Conservation (phyloP, 1,140 invertebrate genomes). For the Sycophila sp. region DNA sequence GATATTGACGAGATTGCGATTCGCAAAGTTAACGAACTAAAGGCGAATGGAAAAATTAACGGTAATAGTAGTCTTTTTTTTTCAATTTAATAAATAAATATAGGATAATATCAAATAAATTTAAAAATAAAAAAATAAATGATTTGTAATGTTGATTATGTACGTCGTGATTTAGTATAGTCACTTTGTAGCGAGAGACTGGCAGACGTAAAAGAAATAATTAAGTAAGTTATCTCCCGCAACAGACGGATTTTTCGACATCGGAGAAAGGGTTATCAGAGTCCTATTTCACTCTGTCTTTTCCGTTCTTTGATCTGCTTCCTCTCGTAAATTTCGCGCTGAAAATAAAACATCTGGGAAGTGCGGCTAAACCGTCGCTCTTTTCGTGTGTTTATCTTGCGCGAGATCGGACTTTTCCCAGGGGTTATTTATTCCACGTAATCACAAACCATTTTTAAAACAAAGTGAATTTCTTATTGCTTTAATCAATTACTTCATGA, state of each 20-base stretch:
- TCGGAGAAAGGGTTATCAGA: background rate
- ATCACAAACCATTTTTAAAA: too few relatives aligned
- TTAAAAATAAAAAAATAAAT: too few relatives aligned
- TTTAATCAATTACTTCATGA: too few relatives aligned
- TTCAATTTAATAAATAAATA: too few relatives aligned
- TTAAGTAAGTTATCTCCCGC: background rate
- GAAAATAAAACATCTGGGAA: slow-evolving; percentile 26
- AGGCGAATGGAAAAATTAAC: too few relatives aligned
- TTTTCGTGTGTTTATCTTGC: slow-evolving; percentile 28
- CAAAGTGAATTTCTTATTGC: too few relatives aligned
- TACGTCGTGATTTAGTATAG: too few relatives aligned
- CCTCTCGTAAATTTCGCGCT: slow-evolving; percentile 23
- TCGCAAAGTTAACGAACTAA: too few relatives aligned
- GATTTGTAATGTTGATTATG: too few relatives aligned
- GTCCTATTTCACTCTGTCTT: background rate
- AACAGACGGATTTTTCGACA: background rate
- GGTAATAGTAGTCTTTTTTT: too few relatives aligned
- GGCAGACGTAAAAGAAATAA: background rate
- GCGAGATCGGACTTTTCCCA: slow-evolving; percentile 31
- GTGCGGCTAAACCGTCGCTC: background rate
- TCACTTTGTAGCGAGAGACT: background rate
- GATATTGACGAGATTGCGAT: too few relatives aligned
- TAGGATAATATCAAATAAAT: too few relatives aligned
- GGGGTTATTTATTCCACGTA: background rate
- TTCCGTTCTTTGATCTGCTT: slow-evolving; percentile 19